These are phyloP conservation scores for Macrotrachela quadricornifera DNA, from an alignment of 1,140 invertebrate species.

Conservation along the genomic window DNA sequence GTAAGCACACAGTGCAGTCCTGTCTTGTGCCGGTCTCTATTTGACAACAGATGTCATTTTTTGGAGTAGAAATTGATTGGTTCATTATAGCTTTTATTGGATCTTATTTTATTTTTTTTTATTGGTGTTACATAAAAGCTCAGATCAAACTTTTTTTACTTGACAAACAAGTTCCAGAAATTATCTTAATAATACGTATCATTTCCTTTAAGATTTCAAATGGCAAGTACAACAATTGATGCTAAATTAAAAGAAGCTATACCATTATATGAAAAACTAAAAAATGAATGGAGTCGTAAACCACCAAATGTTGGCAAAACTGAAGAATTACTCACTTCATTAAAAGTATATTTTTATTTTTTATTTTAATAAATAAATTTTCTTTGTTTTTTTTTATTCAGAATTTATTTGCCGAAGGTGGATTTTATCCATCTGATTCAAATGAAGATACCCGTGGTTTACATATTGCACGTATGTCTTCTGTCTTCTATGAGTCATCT, in stretches of 20 bases:
- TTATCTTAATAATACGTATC: too few relatives aligned
- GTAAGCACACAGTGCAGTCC: too few relatives aligned
- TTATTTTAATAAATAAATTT: neutral
- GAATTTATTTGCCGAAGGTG: conserved; percentile 2
- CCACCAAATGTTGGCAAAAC: conserved; percentile 26
- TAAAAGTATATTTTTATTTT: neutral
- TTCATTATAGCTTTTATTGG: too few relatives aligned
- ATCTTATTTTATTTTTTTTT: too few relatives aligned
- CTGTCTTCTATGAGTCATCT: neutral
- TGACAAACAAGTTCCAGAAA: too few relatives aligned
- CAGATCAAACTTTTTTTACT: too few relatives aligned
- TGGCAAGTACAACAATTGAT: too few relatives aligned
- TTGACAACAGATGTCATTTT: too few relatives aligned
- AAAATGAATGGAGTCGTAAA: conserved; percentile 35
- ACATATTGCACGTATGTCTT: conserved; percentile 1
- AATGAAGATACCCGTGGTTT: conserved; percentile 3
- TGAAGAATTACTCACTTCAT: neutral
- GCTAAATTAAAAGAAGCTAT: conserved; percentile 26
- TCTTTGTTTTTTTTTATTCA: neutral
- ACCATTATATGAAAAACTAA: conserved; percentile 31
- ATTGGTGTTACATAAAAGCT: too few relatives aligned
- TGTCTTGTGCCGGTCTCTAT: too few relatives aligned
- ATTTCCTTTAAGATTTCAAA: too few relatives aligned
- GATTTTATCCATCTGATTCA: conserved; percentile 1
- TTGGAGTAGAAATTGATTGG: too few relatives aligned